Percentiles rank a stretch among this genome's conserved stretches.
These are phyloP conservation scores for Amyelois transitella DNA, from an alignment of 1,140 invertebrate species.

Conservation along the genomic window DNA sequence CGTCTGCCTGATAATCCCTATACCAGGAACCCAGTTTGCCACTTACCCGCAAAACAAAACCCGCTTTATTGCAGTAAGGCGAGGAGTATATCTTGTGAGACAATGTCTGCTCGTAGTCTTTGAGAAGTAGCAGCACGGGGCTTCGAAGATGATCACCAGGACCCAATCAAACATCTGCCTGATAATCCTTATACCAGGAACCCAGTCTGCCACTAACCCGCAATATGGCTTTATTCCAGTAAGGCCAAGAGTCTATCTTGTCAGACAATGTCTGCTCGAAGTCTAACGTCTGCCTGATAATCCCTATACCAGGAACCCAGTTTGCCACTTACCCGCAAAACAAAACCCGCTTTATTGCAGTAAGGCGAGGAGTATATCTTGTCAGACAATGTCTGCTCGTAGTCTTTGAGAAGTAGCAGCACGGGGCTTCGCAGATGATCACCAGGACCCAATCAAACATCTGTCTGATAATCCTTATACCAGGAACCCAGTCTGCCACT, in stretches of 20 bases:
- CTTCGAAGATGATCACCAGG: conserved; percentile 89
- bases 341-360: conserved; percentile 91
- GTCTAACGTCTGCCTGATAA: conserved; percentile 94
- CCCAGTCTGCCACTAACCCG: no score
- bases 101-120: no score
- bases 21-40: conserved; percentile 91
- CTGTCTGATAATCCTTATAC: no score
- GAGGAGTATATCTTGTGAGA: no score
- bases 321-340: conserved; percentile 87
- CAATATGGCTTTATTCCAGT: no score
- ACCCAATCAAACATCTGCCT: no score
- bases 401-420: conserved; percentile 96
- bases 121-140: conserved; percentile 95
- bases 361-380: conserved; percentile 88
- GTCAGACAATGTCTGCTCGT: conserved; percentile 88
- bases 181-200: no score
- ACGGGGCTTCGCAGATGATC: conserved; percentile 92
- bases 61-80: conserved; percentile 86
- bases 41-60: conserved; percentile 88
- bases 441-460: conserved; percentile 91
- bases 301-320: no score
- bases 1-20: conserved; percentile 95
- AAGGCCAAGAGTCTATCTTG: no score
- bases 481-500: no score
- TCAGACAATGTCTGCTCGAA: no score